Base-by-base conservation (phyloP, 2,797 vertebrate species). In the Lindbergichthys nudifrons region DNA sequence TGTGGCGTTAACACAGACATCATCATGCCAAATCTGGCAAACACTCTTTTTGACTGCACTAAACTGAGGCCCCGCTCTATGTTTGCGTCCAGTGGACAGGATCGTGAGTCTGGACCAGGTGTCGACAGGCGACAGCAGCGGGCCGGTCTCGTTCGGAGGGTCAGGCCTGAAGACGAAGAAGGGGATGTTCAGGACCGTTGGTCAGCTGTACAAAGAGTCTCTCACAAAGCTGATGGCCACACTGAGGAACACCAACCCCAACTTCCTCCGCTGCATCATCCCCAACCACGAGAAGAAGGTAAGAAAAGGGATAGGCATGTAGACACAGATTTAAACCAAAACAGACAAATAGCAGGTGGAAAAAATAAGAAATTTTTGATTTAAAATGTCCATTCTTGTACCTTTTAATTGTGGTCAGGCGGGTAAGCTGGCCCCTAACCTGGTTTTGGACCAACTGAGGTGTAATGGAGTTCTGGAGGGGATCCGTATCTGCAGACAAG, bases 281-380 rank as follows among this genome's bases (percentile, higher is more conserved):
- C 97, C 97, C 77, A 98, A 98, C 89, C 97, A 98, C 0, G 96
- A 98, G 85, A 98, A 98, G 88, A 93, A 87, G 93, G 97, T 97
- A 83, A 92, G 96, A 47, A 42, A 16, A 16, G 15, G 15, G 2
- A 45, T 32, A 5, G 19, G 14, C 14, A 7, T 4, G 16, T 36
- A 12, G 32, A n/a, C 41, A 47, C 15, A 4, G 19, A 26, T 42
- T 65, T 26, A 65, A 42, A 56, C 46, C 4, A 41, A 51, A 53
- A 30, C 3, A 36, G 14, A 47, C 18, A 47, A 47, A 61, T 48
- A 45, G 11, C 23, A 23, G 13, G 15, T 32, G n/a, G 3, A 19
- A 65, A 57, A 8, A 6, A 5, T 1, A 54, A 8, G 8, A 60
- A 46, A 56, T 14, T 0, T 69, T 23, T 65, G 12, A 56, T 12